These are phyloP conservation scores for Ditula angustiorana DNA, from an alignment of 2,888 invertebrate genomes.

Conservation along the genomic window DNA sequence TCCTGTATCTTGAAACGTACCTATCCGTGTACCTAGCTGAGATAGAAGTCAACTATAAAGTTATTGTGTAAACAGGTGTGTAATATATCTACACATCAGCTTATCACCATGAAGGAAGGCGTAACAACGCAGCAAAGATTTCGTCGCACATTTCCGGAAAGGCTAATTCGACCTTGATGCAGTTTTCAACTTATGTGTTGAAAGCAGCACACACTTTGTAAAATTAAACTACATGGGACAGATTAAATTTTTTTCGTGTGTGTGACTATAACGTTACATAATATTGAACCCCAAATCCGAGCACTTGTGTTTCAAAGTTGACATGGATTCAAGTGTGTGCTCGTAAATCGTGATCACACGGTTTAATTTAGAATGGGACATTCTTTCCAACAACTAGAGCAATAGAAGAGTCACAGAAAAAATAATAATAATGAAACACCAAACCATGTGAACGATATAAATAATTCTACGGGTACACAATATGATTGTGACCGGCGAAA, in stretches of 20 bases:
- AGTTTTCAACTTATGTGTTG: not conserved
- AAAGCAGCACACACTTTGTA: not conserved
- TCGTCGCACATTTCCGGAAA: not conserved
- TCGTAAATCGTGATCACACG: not conserved
- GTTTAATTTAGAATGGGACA: not conserved
- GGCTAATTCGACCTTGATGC: not conserved
- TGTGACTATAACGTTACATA: too few relatives aligned
- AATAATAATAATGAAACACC: not conserved
- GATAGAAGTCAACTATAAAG: too few relatives aligned
- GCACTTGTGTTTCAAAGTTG: not conserved
- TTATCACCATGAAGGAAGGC: not conserved
- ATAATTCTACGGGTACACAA: constrained; percentile 67
- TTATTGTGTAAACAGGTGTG: too few relatives aligned
- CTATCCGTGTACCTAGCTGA: too few relatives aligned
- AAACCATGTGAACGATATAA: constrained; percentile 39
- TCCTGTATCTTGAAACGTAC: too few relatives aligned
- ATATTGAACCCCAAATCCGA: too few relatives aligned
- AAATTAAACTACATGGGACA: not conserved
- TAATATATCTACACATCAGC: too few relatives aligned
- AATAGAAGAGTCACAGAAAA: not conserved
- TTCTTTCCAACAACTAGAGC: not conserved
- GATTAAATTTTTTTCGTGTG: not conserved
- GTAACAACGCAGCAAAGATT: not conserved
- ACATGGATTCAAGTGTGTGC: not conserved
- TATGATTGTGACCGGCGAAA: constrained; percentile 65